A percentile compares a stretch with the other conserved stretches of the same genome.
Conservation (phyloP, 2,888 invertebrate species). For the Acrobasis consociella region DNA sequence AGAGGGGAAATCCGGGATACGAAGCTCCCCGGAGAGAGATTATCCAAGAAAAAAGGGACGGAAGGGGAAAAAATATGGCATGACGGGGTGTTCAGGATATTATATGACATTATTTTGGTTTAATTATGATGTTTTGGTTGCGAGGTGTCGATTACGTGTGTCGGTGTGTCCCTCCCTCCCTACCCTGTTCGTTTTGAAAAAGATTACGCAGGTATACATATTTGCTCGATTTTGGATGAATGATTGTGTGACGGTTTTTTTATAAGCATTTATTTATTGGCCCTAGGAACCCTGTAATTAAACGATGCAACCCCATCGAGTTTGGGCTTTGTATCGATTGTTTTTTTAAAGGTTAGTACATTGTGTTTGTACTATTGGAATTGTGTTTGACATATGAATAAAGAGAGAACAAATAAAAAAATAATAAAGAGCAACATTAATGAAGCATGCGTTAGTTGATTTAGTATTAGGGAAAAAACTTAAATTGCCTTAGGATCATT, state of each 20-base stretch:
- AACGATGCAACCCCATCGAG: too few species aligned
- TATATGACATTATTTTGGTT: constrained; percentile 13
- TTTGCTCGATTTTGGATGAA: background rate
- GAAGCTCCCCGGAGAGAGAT: constrained; percentile 13
- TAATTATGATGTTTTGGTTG: constrained; percentile 33
- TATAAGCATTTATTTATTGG: background rate
- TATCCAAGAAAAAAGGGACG: constrained; percentile 18
- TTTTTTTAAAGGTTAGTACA: too few species aligned
- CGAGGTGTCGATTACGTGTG: constrained; percentile 28
- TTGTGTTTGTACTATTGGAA: too few species aligned
- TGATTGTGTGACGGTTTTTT: background rate
- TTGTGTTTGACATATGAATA: too few species aligned
- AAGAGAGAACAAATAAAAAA: too few species aligned
- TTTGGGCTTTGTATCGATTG: too few species aligned
- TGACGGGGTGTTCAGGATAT: background rate
- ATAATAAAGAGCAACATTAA: too few species aligned
- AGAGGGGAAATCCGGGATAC: constrained; percentile 18
- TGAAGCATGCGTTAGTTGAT: too few species aligned
- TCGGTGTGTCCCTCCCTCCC: too few species aligned
- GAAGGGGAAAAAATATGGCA: constrained; percentile 9
- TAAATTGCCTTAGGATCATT: too few species aligned
- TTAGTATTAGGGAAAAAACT: too few species aligned
- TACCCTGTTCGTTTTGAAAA: background rate
- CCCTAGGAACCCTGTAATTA: too few species aligned
- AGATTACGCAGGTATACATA: background rate